Percentiles rank a stretch among this genome's conserved stretches.
phyloP scores from a whole-genome alignment of 1,140 invertebrate species.

The Eriosoma lanigerum region DNA sequence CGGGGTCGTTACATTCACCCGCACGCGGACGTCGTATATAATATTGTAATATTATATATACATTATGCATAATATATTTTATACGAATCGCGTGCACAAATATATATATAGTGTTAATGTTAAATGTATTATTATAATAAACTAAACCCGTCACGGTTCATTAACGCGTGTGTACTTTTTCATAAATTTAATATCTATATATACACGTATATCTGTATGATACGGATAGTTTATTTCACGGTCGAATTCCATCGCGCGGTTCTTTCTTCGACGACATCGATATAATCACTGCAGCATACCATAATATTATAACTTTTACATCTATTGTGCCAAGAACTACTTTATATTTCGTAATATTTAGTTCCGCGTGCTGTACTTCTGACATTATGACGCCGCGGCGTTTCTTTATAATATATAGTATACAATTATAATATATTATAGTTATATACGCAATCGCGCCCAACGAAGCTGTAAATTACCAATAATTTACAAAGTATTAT shows the following conservation, averaged over 20 bases:
- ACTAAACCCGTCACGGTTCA: neutral
- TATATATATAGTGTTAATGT: no score
- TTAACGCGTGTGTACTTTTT: neutral
- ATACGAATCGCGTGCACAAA: no score
- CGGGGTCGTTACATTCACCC: conserved; percentile 39
- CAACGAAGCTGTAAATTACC: no score
- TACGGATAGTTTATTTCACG: conserved; percentile 19
- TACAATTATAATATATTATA: no score
- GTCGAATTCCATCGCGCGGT: neutral
- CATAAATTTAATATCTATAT: neutral
- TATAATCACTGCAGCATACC: neutral
- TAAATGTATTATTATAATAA: no score
- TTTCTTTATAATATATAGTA: no score
- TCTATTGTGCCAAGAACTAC: neutral
- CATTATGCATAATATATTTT: no score
- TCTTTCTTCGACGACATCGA: neutral
- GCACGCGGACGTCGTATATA: conserved; percentile 3
- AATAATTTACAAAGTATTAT: no score
- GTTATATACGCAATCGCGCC: no score
- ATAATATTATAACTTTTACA: neutral
- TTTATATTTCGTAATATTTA: neutral
- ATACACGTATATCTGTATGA: neutral
- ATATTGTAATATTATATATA: no score
- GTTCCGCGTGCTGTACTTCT: no score
- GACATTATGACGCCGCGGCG: no score